A percentile compares a stretch with the other conserved stretches of the same genome.
Conservation (phyloP, 2,888 invertebrate genomes). For the Suillia variegata region DNA sequence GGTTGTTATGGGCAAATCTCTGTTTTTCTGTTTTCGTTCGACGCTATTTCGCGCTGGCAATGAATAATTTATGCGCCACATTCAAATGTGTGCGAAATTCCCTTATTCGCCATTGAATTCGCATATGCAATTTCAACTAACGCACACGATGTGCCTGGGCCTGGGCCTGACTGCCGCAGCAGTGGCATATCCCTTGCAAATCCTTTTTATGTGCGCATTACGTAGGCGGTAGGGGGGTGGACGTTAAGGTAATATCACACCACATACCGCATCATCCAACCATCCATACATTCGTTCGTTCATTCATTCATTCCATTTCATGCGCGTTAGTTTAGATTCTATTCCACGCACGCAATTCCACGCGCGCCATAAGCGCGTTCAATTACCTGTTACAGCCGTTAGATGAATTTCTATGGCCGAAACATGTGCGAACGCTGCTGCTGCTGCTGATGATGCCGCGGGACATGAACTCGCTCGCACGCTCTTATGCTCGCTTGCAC, state of each 20-base stretch:
- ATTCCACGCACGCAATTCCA: constrained; percentile 44
- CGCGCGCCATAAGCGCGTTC: constrained; percentile 52
- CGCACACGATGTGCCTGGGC: constrained; percentile 20
- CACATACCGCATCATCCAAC: constrained; percentile 24
- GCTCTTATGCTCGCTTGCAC: not conserved
- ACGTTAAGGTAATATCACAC: constrained; percentile 26
- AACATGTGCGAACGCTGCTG: constrained; percentile 40
- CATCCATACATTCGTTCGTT: too few relatives aligned
- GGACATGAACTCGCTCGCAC: constrained; percentile 5
- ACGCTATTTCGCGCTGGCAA: constrained; percentile 16
- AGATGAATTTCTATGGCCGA: constrained; percentile 59
- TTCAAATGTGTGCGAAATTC: constrained; percentile 10
- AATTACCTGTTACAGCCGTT: constrained; percentile 61
- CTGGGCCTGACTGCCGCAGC: too few relatives aligned
- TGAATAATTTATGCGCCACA: constrained; percentile 21
- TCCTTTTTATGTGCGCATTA: constrained; percentile 58
- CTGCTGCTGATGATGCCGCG: not conserved
- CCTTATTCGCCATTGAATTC: constrained; percentile 30
- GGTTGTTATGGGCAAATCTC: too few relatives aligned
- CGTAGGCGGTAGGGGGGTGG: constrained; percentile 33
- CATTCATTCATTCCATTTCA: too few relatives aligned
- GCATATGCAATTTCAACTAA: constrained; percentile 45
- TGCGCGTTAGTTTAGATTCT: constrained; percentile 39
- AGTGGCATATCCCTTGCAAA: constrained; percentile 42
- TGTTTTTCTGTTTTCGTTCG: too few relatives aligned